Percentiles rank a stretch among this genome's conserved stretches.
Conservation (phyloP, 2,797 vertebrate genomes). For the Sardinella longiceps region DNA sequence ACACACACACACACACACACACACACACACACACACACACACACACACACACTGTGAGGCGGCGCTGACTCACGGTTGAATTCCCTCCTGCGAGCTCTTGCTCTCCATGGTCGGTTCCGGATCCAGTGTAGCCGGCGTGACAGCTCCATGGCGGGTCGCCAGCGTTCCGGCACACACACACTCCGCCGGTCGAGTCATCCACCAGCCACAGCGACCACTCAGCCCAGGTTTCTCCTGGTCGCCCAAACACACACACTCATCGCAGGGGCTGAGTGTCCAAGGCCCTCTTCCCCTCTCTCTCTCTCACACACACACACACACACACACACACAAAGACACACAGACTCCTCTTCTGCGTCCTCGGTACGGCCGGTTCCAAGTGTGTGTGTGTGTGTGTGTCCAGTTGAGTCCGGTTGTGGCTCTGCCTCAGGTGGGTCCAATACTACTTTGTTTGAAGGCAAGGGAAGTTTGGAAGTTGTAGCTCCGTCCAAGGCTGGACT, state of each 20-base stretch:
- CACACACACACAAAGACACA: no score
- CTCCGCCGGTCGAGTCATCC: not conserved
- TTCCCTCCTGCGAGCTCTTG: conserved; percentile 70
- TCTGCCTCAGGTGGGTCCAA: not conserved
- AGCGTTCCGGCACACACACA: not conserved
- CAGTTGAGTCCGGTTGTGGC: not conserved
- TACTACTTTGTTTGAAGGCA: not conserved
- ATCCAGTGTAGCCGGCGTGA: conserved; percentile 85
- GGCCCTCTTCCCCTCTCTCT: not conserved
- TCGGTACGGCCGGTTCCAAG: no score
- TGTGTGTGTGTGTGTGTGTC: not conserved
- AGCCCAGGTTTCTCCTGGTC: conserved; percentile 21
- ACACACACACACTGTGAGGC: not conserved
- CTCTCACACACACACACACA: no score
- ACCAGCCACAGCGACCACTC: conserved; percentile 27
- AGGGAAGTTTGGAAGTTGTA: not conserved
- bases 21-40: not conserved
- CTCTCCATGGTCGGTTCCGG: conserved; percentile 81
- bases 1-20: conserved; percentile 17
- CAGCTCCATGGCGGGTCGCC: conserved; percentile 82
- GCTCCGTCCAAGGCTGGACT: not conserved
- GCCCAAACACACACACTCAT: conserved; percentile 26
- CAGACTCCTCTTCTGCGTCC: no score
- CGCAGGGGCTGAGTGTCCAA: conserved; percentile 4
- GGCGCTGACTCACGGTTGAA: conserved; percentile 85